phyloP scores from a whole-genome alignment of 1,140 invertebrate species.

The Neodiprion fabricii region DNA sequence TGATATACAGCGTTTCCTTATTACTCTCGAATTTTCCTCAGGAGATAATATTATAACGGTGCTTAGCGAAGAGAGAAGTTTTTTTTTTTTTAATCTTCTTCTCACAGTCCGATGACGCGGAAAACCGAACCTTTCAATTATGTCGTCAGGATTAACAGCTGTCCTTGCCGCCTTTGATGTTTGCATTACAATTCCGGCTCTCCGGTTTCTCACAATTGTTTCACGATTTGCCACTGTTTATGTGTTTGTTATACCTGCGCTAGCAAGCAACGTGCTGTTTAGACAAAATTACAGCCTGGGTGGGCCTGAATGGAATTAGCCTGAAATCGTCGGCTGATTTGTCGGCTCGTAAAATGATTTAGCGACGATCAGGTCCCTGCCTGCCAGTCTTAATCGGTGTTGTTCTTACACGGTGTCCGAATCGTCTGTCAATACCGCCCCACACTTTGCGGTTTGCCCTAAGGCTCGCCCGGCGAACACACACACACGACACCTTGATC shows the following conservation, averaged over 20 bases:
- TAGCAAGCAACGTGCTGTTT: background rate
- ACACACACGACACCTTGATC: no score
- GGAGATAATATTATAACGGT: background rate
- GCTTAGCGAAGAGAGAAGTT: background rate
- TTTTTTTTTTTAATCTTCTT: no score
- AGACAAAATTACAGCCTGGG: slow-evolving; percentile 1
- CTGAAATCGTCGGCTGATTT: no score
- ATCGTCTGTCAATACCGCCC: no score
- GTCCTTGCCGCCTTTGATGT: background rate
- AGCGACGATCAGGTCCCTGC: no score
- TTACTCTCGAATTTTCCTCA: background rate
- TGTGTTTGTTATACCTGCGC: no score
- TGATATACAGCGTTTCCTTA: background rate
- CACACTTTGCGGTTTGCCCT: no score
- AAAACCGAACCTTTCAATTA: background rate
- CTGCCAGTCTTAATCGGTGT: no score
- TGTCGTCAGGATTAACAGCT: background rate
- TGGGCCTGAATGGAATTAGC: background rate
- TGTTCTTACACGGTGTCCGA: no score
- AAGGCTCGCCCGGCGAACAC: no score
- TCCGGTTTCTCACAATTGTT: background rate
- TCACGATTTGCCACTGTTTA: background rate
- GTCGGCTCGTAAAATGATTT: no score
- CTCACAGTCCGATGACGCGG: background rate
- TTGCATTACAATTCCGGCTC: background rate